Evolutionary conservation across 2,797 vertebrate species (phyloP).

Genomic region (Chrysolophus pictus): DNA sequence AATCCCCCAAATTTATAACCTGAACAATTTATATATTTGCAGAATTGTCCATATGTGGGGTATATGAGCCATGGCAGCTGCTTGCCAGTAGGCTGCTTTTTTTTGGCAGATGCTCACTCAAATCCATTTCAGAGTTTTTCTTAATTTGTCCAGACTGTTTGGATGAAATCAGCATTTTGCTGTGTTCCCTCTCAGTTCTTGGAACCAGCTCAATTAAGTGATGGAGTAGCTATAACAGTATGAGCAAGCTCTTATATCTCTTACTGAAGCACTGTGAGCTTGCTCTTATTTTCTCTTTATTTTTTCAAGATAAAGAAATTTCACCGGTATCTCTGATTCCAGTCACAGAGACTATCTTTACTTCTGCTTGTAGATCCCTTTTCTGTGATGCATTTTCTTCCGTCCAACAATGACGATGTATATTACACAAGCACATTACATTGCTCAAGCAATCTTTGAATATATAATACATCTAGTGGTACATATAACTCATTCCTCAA

Average conservation of each 20-base stretch:
- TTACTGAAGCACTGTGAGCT: fast-evolving
- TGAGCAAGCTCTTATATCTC: background rate
- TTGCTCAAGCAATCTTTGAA: background rate
- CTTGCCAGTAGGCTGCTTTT: background rate
- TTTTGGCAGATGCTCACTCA: background rate
- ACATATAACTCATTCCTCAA: background rate
- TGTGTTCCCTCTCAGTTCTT: background rate
- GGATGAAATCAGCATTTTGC: background rate
- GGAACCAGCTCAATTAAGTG: background rate
- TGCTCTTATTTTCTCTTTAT: background rate
- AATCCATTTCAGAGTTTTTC: background rate
- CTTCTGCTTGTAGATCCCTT: background rate
- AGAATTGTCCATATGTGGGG: too few relatives aligned
- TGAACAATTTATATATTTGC: background rate
- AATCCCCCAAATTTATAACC: background rate
- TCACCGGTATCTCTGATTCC: background rate
- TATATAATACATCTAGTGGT: background rate
- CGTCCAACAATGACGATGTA: background rate
- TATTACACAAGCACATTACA: background rate
- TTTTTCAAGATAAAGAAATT: background rate
- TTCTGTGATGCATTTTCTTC: background rate
- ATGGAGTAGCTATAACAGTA: background rate
- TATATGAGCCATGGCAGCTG: background rate
- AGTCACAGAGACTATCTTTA: too few relatives aligned
- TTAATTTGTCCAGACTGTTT: background rate